Conservation (phyloP, 1,140 invertebrate genomes). For the Drosophila insularis region DNA sequence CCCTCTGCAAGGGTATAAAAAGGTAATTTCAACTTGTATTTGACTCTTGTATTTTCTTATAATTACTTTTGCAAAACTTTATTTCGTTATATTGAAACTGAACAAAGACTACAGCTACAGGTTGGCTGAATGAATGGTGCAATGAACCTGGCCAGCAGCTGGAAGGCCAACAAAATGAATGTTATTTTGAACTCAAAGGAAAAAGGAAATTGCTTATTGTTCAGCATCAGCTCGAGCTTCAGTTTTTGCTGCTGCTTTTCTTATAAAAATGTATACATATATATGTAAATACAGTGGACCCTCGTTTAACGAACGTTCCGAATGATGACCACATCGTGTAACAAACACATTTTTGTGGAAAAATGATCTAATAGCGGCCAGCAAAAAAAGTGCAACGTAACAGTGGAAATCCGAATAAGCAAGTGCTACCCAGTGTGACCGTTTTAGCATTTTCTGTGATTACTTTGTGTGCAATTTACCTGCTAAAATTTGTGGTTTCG, state of each 20-base stretch:
- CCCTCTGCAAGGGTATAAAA: too few relatives aligned
- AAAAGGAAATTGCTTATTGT: slow-evolving; percentile 66
- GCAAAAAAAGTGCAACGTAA: too few relatives aligned
- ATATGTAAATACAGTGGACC: not conserved
- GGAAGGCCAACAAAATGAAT: slow-evolving; percentile 9
- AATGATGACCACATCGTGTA: too few relatives aligned
- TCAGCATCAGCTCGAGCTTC: slow-evolving; percentile 48
- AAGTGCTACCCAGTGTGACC: too few relatives aligned
- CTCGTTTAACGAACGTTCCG: too few relatives aligned
- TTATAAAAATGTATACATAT: slow-evolving; percentile 4
- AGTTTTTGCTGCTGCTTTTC: slow-evolving; percentile 20
- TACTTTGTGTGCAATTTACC: too few relatives aligned
- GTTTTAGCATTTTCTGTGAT: too few relatives aligned
- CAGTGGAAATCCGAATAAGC: too few relatives aligned
- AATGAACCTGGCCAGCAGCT: slow-evolving; percentile 40
- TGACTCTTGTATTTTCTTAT: not conserved
- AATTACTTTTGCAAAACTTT: not conserved
- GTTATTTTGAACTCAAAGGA: slow-evolving; percentile 31
- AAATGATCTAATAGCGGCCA: too few relatives aligned
- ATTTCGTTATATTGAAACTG: slow-evolving; percentile 1
- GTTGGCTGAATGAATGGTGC: slow-evolving; percentile 31
- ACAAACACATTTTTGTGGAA: too few relatives aligned
- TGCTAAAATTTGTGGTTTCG: too few relatives aligned
- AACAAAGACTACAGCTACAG: slow-evolving; percentile 21
- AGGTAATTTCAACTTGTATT: slow-evolving; percentile 32